phyloP scores from a whole-genome alignment of 2,113 vertebrate species.

The Tenebrosternarchus preto region DNA sequence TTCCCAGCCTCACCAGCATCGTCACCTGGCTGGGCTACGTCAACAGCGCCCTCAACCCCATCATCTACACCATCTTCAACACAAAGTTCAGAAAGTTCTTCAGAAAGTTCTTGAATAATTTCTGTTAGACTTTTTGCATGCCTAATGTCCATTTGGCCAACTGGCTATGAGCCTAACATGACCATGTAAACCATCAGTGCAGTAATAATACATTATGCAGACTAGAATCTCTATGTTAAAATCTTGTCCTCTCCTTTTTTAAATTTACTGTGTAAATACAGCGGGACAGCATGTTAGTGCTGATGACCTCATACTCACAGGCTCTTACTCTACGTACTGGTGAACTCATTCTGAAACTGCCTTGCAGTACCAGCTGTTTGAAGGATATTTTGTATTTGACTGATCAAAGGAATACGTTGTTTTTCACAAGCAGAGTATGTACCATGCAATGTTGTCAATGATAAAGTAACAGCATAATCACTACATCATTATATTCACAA shows the following conservation, averaged over 20 bases:
- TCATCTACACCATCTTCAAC: constrained; percentile 94
- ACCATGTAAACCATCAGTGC: constrained; percentile 31
- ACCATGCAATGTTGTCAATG: neutral
- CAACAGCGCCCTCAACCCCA: constrained; percentile 93
- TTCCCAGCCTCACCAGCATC: constrained; percentile 85
- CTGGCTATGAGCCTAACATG: constrained; percentile 18
- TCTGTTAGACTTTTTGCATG: too few species aligned
- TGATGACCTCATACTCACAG: constrained; percentile 5
- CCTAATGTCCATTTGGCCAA: neutral
- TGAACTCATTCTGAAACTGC: too few species aligned
- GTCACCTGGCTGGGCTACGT: constrained; percentile 96
- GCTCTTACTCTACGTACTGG: neutral
- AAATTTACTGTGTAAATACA: constrained; percentile 7
- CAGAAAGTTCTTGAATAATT: constrained; percentile 76
- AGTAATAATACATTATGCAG: constrained; percentile 27
- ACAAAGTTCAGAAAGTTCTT: constrained; percentile 90
- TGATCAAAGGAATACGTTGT: constrained; percentile 24
- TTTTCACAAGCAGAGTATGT: constrained; percentile 17
- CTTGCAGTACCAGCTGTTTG: neutral
- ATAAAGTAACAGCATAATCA: too few species aligned
- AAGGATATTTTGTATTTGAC: neutral
- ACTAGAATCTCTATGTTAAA: constrained; percentile 38
- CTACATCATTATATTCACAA: too few species aligned
- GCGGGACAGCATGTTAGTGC: neutral
- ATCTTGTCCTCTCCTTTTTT: constrained; percentile 20